Percentiles rank a stretch among this genome's conserved stretches.
phyloP scores from a whole-genome alignment of 2,113 vertebrate species.

The Corythoichthys haematopterus region DNA sequence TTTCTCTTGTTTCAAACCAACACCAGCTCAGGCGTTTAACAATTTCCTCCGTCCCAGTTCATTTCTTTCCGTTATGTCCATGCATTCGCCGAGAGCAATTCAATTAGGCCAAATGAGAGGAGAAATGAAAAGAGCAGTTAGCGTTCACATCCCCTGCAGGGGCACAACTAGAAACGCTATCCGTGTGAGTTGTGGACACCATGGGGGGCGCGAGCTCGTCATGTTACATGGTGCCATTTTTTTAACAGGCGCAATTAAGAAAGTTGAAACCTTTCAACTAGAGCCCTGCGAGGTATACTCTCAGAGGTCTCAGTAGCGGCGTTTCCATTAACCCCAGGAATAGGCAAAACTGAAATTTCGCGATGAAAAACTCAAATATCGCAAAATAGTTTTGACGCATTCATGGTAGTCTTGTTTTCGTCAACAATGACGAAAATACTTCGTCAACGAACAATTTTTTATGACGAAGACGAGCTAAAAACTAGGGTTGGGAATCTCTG shows the following conservation, averaged over 20 bases:
- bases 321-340: too few species aligned
- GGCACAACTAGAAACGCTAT: conserved; percentile 47
- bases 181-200: conserved; percentile 23
- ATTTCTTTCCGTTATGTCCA: not conserved
- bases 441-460: too few species aligned
- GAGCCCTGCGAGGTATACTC: not conserved
- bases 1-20: not conserved
- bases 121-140: conserved; percentile 51
- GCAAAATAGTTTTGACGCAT: not conserved
- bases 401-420: not conserved
- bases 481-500: too few species aligned
- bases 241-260: conserved; percentile 49
- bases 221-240: conserved; percentile 43
- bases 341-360: too few species aligned
- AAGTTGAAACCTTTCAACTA: conserved; percentile 21
- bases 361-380: too few species aligned
- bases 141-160: conserved; percentile 39
- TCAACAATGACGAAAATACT: too few species aligned
- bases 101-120: conserved; percentile 59
- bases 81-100: conserved; percentile 17
- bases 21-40: not conserved
- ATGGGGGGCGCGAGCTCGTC: conserved; percentile 26
- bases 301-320: not conserved
- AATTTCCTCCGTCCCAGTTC: not conserved
- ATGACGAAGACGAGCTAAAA: too few species aligned